A percentile compares a stretch with the other conserved stretches of the same genome.
phyloP scores from a whole-genome alignment of 2,797 vertebrate species.

The Argentina silus region DNA sequence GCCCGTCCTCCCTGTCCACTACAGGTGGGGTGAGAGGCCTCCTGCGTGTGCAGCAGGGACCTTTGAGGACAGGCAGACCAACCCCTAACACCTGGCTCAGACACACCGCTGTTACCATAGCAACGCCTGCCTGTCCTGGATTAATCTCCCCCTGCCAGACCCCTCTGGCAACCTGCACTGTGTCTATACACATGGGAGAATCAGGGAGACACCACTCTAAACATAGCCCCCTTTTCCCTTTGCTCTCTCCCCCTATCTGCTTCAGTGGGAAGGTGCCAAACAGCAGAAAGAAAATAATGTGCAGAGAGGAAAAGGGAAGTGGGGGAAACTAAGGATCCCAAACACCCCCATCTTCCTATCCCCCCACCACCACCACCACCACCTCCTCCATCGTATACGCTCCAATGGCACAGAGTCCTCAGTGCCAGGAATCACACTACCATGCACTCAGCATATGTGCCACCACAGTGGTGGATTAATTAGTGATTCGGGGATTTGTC shows the following conservation, averaged over 20 bases:
- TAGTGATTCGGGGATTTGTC: constrained; percentile 64
- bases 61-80: background rate
- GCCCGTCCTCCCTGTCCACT: too few relatives aligned
- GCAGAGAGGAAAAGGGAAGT: background rate
- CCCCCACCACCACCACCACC: constrained; percentile 20
- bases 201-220: constrained; percentile 1
- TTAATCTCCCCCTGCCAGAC: constrained; percentile 43
- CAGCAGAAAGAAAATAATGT: background rate
- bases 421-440: constrained; percentile 12
- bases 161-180: constrained; percentile 39
- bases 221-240: background rate
- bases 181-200: constrained; percentile 5
- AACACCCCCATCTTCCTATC: background rate
- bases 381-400: constrained; percentile 6
- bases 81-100: constrained; percentile 52
- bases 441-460: constrained; percentile 39
- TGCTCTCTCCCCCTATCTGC: background rate
- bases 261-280: background rate
- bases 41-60: background rate
- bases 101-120: constrained; percentile 56
- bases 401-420: background rate
- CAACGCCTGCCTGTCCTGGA: constrained; percentile 51
- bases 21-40: too few relatives aligned
- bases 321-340: constrained; percentile 8
- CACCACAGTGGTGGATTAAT: constrained; percentile 60